These are phyloP conservation scores for Xiphydria camelus DNA, from an alignment of 2,888 invertebrate genomes.

Conservation along the genomic window DNA sequence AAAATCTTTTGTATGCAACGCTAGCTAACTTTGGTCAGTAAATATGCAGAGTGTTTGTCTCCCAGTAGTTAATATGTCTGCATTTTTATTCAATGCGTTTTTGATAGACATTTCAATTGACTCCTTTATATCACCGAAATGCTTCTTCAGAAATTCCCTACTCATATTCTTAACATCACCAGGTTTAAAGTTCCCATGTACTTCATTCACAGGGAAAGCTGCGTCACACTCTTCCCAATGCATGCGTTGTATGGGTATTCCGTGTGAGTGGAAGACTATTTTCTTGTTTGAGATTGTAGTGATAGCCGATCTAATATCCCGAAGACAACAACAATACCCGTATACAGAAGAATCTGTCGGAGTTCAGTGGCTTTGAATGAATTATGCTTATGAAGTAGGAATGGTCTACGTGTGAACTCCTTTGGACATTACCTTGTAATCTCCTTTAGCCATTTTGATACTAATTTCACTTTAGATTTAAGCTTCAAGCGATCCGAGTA, in stretches of 20 bases:
- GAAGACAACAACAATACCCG: conserved; percentile 6
- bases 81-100: conserved; percentile 15
- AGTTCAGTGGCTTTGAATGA: conserved; percentile 16
- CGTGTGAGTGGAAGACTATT: too few species aligned
- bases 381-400: background rate
- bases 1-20: conserved; percentile 27
- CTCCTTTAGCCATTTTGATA: too few species aligned
- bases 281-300: too few species aligned
- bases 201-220: conserved; percentile 22
- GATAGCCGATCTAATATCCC: conserved; percentile 12
- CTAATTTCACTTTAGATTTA: too few species aligned
- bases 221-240: conserved; percentile 28
- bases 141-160: conserved; percentile 15
- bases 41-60: conserved; percentile 29
- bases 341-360: conserved; percentile 18
- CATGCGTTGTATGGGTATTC: too few species aligned
- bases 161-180: conserved; percentile 25
- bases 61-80: conserved; percentile 28
- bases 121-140: conserved; percentile 13
- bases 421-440: conserved; percentile 13
- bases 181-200: conserved; percentile 30
- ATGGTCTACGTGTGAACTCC: conserved; percentile 16
- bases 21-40: conserved; percentile 23
- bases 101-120: too few species aligned
- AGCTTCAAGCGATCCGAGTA: too few species aligned